Base-by-base conservation (phyloP, 1,140 invertebrate genomes). In the Hirudo medicinalis region DNA sequence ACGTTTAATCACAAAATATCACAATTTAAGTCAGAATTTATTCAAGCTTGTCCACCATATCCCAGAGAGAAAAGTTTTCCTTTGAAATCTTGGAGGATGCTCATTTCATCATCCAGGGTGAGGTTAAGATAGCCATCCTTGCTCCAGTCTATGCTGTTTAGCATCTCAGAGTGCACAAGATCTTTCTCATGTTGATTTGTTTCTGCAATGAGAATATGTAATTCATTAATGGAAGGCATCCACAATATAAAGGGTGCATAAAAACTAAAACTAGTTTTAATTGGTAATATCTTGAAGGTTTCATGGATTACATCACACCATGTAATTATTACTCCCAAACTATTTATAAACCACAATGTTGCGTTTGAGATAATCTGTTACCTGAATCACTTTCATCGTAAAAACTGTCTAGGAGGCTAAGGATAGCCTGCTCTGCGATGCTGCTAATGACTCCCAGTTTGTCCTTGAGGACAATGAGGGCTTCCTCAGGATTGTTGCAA, bases 121-220 rank as follows among this genome's bases (percentile, higher is more conserved):
- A 80, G 66, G 72, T 81, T 78, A n/a, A 81, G 73, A 70, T 81
- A 77, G 55, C 80, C 79, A 54, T 80, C 78, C 53, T 78, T 77
- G 63, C 79, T 75, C 68, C 78, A 72, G 13, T 75, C 76, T 40
- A 81, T 74, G 54, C 74, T 72, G 63, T 77, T 67, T 22, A 80
- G 72, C 0, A 73, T 76, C 63, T 77, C 76, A n/a, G 76, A 76
- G 70, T 80, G 76, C n/a, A 70, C 25, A 36, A 70, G 53, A 55
- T 77, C 60, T 29, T 73, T 73, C 53, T 32, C 69, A 69, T 19
- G 71, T 66, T 66, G 75, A 72, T 67, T 71, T 72, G 13, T 71
- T 43, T 49, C 40, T 20, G 17, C 25, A 22, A 32, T 57, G 22
- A 54, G 67, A 60, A 71, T 19, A 2, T 5, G 20, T 22, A 19